A percentile compares a stretch with the other conserved stretches of the same genome.
Evolutionary conservation across 2,797 vertebrate species (phyloP).

Genomic region (Delichon dasypus): DNA sequence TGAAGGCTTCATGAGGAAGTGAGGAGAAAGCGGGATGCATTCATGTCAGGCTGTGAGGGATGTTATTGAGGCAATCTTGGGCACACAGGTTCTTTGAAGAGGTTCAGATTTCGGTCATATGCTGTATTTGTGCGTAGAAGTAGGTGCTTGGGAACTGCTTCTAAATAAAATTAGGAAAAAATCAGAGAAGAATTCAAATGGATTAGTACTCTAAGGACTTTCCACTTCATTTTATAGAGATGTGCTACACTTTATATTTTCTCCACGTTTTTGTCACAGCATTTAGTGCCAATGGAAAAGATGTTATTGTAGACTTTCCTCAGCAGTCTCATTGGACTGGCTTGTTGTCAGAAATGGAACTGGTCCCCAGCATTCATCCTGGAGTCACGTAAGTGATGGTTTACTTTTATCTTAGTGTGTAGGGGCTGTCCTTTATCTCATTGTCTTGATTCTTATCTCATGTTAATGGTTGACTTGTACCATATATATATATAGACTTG

Average conservation of each 20-base stretch:
- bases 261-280: slow-evolving; percentile 72
- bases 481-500: neutral
- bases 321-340: slow-evolving; percentile 99
- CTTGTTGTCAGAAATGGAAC: slow-evolving; percentile 94
- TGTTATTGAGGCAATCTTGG: neutral
- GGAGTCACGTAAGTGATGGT: slow-evolving; percentile 87
- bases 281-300: slow-evolving; percentile 98
- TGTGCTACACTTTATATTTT: neutral
- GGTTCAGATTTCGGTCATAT: neutral
- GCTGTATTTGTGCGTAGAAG: neutral
- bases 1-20: neutral
- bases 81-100: neutral
- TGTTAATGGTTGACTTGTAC: neutral
- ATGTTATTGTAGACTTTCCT: slow-evolving; percentile 97
- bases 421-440: neutral
- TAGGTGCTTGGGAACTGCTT: neutral
- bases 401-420: neutral
- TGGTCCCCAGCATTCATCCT: slow-evolving; percentile 95
- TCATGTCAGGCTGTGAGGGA: neutral
- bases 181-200: neutral
- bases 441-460: neutral
- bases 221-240: neutral
- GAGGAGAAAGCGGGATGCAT: neutral
- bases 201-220: neutral
- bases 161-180: neutral